Conservation (phyloP, 1,140 invertebrate genomes). For the Varroa destructor region DNA sequence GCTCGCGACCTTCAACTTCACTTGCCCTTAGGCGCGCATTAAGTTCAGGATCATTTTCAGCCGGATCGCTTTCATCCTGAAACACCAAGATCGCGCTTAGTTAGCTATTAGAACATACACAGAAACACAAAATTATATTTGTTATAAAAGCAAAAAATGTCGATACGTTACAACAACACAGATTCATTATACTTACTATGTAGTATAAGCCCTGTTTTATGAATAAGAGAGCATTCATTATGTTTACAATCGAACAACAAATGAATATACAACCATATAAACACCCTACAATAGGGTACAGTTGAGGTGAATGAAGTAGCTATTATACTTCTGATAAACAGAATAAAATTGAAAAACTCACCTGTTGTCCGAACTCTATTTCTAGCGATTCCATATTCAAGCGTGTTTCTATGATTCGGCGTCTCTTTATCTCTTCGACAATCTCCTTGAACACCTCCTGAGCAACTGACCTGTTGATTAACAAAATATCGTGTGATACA, state of each 20-base stretch:
- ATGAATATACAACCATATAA: too few relatives aligned
- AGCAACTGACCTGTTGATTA: background rate
- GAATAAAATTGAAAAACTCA: background rate
- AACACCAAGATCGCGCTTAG: background rate
- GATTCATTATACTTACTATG: too few relatives aligned
- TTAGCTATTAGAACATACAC: too few relatives aligned
- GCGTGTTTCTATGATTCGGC: background rate
- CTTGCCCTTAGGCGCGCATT: background rate
- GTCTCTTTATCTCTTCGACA: background rate
- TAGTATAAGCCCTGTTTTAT: too few relatives aligned
- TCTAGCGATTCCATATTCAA: slow-evolving; percentile 22
- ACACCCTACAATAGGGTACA: too few relatives aligned
- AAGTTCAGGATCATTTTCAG: background rate
- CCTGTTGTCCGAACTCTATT: background rate
- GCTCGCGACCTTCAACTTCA: background rate
- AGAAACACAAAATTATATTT: too few relatives aligned
- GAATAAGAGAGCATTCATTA: too few relatives aligned
- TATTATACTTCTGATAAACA: too few relatives aligned
- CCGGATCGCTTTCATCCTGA: slow-evolving; percentile 10
- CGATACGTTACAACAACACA: too few relatives aligned
- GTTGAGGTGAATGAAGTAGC: too few relatives aligned
- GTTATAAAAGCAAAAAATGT: too few relatives aligned
- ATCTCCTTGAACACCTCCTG: background rate
- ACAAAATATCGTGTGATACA: background rate
- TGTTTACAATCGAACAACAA: too few relatives aligned